Percentiles rank a stretch among this genome's conserved stretches.
phyloP scores from a whole-genome alignment of 2,888 invertebrate genomes.

The Theretra japonica region DNA sequence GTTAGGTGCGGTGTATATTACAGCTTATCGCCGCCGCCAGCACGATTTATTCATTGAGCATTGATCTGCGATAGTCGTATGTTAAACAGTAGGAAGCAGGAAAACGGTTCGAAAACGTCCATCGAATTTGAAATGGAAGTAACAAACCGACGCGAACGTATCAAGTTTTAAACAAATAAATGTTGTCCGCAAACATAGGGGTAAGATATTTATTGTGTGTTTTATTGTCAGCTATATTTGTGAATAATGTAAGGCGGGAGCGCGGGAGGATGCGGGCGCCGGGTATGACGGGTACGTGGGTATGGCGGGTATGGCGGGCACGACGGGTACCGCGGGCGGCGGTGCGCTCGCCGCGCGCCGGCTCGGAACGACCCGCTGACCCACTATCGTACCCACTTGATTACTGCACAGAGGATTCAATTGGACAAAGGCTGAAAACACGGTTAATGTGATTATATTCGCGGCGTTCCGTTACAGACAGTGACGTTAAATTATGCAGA shows the following conservation, averaged over 20 bases:
- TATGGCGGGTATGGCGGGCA: constrained; percentile 43
- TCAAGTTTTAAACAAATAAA: constrained; percentile 37
- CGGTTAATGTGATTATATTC: constrained; percentile 70
- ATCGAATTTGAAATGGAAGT: constrained; percentile 10
- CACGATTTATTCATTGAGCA: constrained; percentile 18
- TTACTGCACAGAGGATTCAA: constrained; percentile 73
- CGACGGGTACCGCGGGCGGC: constrained; percentile 36
- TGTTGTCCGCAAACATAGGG: constrained; percentile 57
- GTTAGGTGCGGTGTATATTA: background rate
- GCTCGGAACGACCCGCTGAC: constrained; percentile 73
- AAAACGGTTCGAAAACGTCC: constrained; percentile 17
- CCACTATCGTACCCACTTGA: constrained; percentile 70
- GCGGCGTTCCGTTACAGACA: constrained; percentile 51
- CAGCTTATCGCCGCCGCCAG: background rate
- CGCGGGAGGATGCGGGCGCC: constrained; percentile 50
- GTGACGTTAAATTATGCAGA: constrained; percentile 50
- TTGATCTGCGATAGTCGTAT: constrained; percentile 25
- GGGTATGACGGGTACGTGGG: too few relatives aligned
- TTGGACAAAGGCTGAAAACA: constrained; percentile 75
- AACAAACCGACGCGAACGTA: constrained; percentile 32
- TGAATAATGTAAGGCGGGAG: constrained; percentile 62
- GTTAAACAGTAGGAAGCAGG: constrained; percentile 25
- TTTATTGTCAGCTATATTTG: constrained; percentile 58
- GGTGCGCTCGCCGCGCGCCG: constrained; percentile 48
- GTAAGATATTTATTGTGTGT: constrained; percentile 64